Percentiles rank a stretch among this genome's conserved stretches.
These are phyloP conservation scores for Actinernus sp. DNA, from an alignment of 92 coral and sea anemone genomes.

Conservation along the genomic window DNA sequence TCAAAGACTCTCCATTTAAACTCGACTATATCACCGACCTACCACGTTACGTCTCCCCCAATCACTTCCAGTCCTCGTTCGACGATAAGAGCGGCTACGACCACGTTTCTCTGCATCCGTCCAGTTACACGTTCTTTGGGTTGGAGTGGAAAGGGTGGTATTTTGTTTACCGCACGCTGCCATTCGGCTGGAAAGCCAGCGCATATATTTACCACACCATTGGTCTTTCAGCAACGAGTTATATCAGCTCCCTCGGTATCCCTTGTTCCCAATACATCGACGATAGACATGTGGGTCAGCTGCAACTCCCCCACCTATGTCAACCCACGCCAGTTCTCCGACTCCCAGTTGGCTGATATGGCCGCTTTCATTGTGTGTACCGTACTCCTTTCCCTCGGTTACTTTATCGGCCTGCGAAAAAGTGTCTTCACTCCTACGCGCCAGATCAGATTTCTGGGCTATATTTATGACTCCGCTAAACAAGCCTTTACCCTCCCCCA, in stretches of 20 bases:
- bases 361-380: conserved; percentile 25
- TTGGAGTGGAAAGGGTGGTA: conserved; percentile 27
- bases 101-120: conserved; percentile 14
- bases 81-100: conserved; percentile 29
- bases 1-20: too few relatives aligned
- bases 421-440: neutral
- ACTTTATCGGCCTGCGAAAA: too few relatives aligned
- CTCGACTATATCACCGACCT: neutral
- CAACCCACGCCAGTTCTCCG: neutral
- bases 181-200: too few relatives aligned
- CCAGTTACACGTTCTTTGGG: conserved; percentile 11
- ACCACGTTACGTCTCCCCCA: neutral
- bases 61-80: conserved; percentile 13
- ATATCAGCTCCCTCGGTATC: conserved; percentile 4
- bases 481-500: conserved; percentile 25
- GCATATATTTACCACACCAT: too few relatives aligned
- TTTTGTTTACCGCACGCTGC: conserved; percentile 15
- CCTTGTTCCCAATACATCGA: too few relatives aligned
- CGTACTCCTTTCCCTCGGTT: neutral
- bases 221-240: conserved; percentile 50
- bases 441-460: conserved; percentile 22
- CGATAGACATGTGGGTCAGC: conserved; percentile 46
- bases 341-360: conserved; percentile 25
- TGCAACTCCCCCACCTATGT: neutral
- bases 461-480: conserved; percentile 15